Evolutionary conservation across 2,113 vertebrate genomes (phyloP).

Genomic region (Numida meleagris): DNA sequence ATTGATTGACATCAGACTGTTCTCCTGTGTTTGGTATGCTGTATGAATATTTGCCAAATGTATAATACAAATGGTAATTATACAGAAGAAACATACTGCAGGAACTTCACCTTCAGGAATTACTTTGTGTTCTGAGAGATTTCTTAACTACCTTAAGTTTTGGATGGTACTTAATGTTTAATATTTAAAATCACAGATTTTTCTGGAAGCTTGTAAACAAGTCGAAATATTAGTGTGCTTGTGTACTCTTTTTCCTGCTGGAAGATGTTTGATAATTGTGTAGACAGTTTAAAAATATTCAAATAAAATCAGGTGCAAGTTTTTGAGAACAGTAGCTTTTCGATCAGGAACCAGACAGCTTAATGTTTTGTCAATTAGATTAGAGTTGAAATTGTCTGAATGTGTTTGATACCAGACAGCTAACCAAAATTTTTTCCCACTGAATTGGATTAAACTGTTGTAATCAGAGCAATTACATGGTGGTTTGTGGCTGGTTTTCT

Average conservation of each 20-base stretch:
- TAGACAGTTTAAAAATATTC: background rate
- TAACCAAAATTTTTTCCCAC: background rate
- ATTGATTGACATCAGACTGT: background rate
- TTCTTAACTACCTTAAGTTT: background rate
- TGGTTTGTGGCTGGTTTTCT: conserved; percentile 25
- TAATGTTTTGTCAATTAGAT: conserved; percentile 67
- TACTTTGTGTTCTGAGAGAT: background rate
- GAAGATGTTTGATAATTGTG: background rate
- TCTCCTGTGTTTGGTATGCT: background rate
- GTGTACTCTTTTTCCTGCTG: background rate
- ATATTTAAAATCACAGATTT: background rate
- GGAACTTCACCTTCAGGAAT: background rate
- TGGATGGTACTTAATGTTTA: background rate
- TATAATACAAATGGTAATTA: background rate
- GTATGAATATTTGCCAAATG: background rate
- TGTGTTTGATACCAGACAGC: conserved; percentile 56
- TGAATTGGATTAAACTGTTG: conserved; percentile 64
- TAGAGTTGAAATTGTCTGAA: conserved; percentile 63
- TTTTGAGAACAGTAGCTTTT: conserved; percentile 43
- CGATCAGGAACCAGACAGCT: conserved; percentile 60
- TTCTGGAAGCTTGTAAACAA: background rate
- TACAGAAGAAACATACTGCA: background rate
- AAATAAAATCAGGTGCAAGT: background rate
- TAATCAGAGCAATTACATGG: conserved; percentile 35
- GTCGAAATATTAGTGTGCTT: background rate